phyloP scores from a whole-genome alignment of 2,113 vertebrate genomes.

The Gracilinanus agilis region DNA sequence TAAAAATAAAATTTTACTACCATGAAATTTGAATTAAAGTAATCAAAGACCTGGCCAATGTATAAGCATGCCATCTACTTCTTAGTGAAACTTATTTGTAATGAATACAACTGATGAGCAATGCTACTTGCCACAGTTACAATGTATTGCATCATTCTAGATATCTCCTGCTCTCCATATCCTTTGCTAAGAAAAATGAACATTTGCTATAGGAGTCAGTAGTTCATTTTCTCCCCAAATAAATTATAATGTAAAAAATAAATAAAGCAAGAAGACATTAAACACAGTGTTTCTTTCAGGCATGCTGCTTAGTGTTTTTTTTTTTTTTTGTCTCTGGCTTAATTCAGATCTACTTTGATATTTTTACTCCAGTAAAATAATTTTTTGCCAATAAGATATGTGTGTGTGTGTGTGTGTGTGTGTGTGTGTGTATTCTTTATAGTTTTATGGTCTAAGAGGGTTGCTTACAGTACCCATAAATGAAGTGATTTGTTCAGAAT shows the following conservation, averaged over 20 bases:
- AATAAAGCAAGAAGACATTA: neutral
- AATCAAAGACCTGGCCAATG: neutral
- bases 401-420: neutral
- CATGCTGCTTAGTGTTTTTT: neutral
- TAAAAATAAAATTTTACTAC: neutral
- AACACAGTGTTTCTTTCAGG: neutral
- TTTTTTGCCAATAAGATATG: neutral
- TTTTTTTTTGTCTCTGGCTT: neutral
- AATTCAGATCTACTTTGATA: neutral
- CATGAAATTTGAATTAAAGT: neutral
- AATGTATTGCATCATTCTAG: neutral
- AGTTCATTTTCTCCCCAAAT: neutral
- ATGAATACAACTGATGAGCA: neutral
- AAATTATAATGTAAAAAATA: neutral
- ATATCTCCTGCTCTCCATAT: neutral
- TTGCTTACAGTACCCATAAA: neutral
- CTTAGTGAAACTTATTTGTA: neutral
- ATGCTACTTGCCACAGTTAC: constrained; percentile 14
- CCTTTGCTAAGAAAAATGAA: neutral
- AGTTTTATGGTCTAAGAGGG: neutral
- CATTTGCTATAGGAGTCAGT: neutral
- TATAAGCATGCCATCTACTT: neutral
- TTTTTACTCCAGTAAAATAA: neutral
- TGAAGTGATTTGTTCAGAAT: neutral
- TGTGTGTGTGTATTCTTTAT: neutral